Evolutionary conservation across 2,888 invertebrate species (phyloP).

Genomic region (Mythimna vitellina): DNA sequence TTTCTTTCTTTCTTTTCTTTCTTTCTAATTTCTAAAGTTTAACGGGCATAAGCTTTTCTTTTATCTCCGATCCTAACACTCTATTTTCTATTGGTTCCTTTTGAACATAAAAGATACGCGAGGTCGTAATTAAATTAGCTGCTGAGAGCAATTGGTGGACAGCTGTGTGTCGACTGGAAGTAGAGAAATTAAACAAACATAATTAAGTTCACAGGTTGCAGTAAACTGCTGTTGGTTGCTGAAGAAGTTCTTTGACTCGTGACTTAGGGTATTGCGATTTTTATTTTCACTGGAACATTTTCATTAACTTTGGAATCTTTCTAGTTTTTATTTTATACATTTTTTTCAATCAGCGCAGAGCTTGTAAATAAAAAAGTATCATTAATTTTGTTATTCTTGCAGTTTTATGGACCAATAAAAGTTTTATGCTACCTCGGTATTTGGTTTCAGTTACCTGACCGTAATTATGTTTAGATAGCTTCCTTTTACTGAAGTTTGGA

Average conservation of each 20-base stretch:
- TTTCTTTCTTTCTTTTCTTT: too few species aligned
- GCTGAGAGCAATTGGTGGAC: background rate
- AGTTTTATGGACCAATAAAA: conserved; percentile 28
- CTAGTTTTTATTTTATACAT: conserved; percentile 29
- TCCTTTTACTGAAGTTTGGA: background rate
- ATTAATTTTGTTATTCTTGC: conserved; percentile 17
- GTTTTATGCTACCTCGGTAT: conserved; percentile 7
- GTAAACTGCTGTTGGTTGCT: background rate
- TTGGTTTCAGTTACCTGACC: conserved; percentile 15
- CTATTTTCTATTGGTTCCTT: conserved; percentile 1
- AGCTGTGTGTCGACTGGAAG: background rate
- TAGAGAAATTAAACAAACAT: conserved; percentile 3
- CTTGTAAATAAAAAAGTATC: conserved; percentile 11
- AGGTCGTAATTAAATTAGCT: background rate
- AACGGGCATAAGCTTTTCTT: too few species aligned
- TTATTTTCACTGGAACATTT: conserved; percentile 20
- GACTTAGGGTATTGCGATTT: background rate
- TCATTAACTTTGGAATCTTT: conserved; percentile 21
- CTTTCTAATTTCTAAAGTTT: too few species aligned
- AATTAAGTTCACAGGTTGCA: background rate
- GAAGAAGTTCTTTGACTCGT: background rate
- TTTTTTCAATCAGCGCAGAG: conserved; percentile 33
- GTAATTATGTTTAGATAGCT: conserved; percentile 5
- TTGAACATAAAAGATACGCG: conserved; percentile 4
- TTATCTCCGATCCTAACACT: background rate